Percentiles rank a stretch among this genome's conserved stretches.
Evolutionary conservation across 2,797 vertebrate species (phyloP).

Genomic region (Rallus crepitans): DNA sequence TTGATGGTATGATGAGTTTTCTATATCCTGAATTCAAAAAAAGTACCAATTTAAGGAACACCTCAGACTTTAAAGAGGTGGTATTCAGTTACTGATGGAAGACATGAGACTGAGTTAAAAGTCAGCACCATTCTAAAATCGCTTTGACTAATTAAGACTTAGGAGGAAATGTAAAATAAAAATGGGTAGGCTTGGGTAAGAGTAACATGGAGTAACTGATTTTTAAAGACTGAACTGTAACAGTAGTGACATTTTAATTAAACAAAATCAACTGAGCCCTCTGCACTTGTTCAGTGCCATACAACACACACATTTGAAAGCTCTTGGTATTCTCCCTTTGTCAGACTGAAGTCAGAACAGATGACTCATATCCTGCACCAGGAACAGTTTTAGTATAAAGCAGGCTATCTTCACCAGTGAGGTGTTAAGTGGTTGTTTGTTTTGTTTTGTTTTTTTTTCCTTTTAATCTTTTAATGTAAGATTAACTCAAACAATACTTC

Average conservation of each 20-base stretch:
- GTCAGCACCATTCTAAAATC: not conserved
- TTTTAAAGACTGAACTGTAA: not conserved
- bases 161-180: not conserved
- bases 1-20: not conserved
- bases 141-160: not conserved
- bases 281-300: not conserved
- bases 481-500: not conserved
- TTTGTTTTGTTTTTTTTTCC: not conserved
- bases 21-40: not conserved
- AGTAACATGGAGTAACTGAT: not conserved
- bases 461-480: not conserved
- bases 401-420: not conserved
- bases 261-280: not conserved
- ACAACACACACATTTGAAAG: not conserved
- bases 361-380: not conserved
- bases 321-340: not conserved
- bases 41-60: not conserved
- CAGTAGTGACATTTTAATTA: not conserved
- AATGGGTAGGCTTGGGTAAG: not conserved
- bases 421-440: not conserved
- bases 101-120: not conserved
- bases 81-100: not conserved
- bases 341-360: not conserved
- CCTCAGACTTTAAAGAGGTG: not conserved
- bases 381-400: not conserved